Evolutionary conservation across 2,888 invertebrate species (phyloP), one percentile per base, ranked within the genome.

Genomic region (Zhuqinia jingwanae): DNA sequence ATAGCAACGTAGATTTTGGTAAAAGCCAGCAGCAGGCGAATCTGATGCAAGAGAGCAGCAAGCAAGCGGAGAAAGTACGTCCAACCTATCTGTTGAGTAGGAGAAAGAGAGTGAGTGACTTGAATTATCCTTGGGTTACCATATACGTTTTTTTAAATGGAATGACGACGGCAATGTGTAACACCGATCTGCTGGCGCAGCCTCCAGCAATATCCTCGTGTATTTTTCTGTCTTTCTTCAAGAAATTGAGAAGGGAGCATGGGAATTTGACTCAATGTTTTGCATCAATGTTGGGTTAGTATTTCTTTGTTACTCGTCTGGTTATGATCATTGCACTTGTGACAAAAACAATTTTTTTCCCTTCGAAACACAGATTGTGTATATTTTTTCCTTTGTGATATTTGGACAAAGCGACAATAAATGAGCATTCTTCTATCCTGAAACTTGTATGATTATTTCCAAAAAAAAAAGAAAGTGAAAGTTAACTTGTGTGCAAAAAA

Each of bases 201-300:
- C 58, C 81, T 82, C 70, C 73, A 65, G 63, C 65, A 50, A 50
- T 50, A 63, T 30, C 1, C 15, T 30, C 27, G 1, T 58, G 3
- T 15, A 30, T 25, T 79, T 65, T 53, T n/a, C 65, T 22, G 50
- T 15, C 79, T 79, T 79, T 77, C 63, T 65, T 79, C 47, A 42
- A 65, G 79, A 65, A 65, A 79, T 65, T 79, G 79, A 30, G 63
- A 65, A 47, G 79, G 65, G 79, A 79, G 63, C 20, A 42, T 56
- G 73, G 73, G 73, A 82, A 60, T 82, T 58, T 58, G 73, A 60
- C 42, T 58, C 70, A 53, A 73, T 73, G 81, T 25, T 22, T 45
- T 36, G 27, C 20, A 63, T 42, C 47, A 68, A 36, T 47, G 63
- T 63, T 65, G 76, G 42, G 25, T 65, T 75, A 83, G 83, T 83